Percentiles rank a stretch among this genome's conserved stretches.
These are phyloP conservation scores for Oxycera nigricornis DNA, from an alignment of 2,888 invertebrate genomes.

Conservation along the genomic window DNA sequence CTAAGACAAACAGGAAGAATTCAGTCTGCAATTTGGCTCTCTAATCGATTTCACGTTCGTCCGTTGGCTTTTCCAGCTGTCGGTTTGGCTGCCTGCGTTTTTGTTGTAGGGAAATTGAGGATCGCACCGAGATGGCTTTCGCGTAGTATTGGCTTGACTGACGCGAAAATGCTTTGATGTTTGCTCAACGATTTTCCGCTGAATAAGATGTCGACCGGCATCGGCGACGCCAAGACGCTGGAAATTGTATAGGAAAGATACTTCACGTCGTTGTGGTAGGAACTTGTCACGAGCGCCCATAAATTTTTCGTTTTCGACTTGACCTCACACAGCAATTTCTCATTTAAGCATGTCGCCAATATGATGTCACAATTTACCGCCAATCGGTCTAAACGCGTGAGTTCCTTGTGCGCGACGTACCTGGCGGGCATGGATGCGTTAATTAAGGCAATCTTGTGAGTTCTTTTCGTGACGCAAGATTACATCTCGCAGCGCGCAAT, in stretches of 20 bases:
- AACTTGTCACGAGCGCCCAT: conserved; percentile 52
- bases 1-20: conserved; percentile 37
- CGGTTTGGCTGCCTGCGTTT: not conserved
- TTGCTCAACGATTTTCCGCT: conserved; percentile 44
- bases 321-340: conserved; percentile 33
- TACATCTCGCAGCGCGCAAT: conserved; percentile 13
- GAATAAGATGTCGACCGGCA: conserved; percentile 40
- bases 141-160: conserved; percentile 5
- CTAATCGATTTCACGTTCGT: conserved; percentile 38
- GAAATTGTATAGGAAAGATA: conserved; percentile 52
- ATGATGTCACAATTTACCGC: conserved; percentile 38
- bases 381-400: conserved; percentile 9
- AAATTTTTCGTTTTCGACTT: conserved; percentile 47
- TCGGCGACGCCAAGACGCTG: conserved; percentile 46
- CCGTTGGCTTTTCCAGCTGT: conserved; percentile 13
- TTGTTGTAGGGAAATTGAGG: not conserved
- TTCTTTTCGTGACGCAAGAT: conserved; percentile 27
- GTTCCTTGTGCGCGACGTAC: not conserved
- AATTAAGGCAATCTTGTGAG: conserved; percentile 34
- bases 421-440: conserved; percentile 24
- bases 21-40: conserved; percentile 34
- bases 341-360: conserved; percentile 35
- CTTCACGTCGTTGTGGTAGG: conserved; percentile 39
- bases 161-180: conserved; percentile 42
- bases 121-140: not conserved